Evolutionary conservation across 92 coral and sea anemone species (phyloP).

Genomic region (Parazoanthus atlanticus): DNA sequence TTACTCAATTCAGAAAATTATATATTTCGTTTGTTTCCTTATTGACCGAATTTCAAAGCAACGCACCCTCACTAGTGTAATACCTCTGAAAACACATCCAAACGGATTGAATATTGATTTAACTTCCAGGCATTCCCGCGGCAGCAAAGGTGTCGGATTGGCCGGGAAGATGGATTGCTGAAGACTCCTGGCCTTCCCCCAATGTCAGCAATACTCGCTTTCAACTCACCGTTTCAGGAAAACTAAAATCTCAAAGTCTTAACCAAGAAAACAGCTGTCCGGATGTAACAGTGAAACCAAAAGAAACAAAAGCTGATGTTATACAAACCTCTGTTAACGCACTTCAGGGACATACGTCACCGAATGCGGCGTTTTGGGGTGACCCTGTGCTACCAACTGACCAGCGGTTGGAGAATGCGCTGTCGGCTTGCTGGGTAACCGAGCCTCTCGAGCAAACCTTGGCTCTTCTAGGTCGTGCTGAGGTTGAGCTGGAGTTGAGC

Average conservation of each 20-base stretch:
- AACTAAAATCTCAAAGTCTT: background rate
- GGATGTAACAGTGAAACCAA: background rate
- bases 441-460: constrained; percentile 59
- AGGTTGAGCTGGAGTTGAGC: constrained; percentile 64
- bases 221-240: constrained; percentile 29
- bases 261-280: background rate
- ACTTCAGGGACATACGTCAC: constrained; percentile 28
- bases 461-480: constrained; percentile 62
- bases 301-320: background rate
- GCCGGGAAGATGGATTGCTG: constrained; percentile 88
- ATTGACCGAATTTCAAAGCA: too few species aligned
- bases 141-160: constrained; percentile 54
- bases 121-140: constrained; percentile 57
- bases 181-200: constrained; percentile 79
- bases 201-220: constrained; percentile 61
- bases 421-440: constrained; percentile 75
- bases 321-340: constrained; percentile 1
- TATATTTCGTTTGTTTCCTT: too few species aligned
- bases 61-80: too few species aligned
- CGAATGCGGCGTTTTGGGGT: constrained; percentile 31
- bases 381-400: constrained; percentile 59
- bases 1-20: too few species aligned
- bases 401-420: constrained; percentile 67
- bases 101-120: background rate
- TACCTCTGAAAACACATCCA: background rate